phyloP scores from a whole-genome alignment of 2,797 vertebrate genomes.

The Lophotriccus pileatus region DNA sequence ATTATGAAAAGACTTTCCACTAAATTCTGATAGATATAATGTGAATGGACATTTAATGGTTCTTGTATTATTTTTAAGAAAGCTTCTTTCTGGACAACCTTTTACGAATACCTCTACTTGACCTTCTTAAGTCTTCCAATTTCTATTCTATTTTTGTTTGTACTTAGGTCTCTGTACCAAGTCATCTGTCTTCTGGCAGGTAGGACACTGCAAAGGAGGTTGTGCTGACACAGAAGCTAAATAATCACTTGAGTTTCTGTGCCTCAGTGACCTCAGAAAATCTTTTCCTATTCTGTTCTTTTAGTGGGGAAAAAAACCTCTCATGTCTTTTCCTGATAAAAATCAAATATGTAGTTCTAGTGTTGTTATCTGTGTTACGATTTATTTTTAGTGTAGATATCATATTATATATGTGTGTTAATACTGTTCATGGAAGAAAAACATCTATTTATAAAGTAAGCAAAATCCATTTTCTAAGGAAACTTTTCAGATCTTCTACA shows the following conservation, averaged over 20 bases:
- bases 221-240: slow-evolving; percentile 63
- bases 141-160: slow-evolving; percentile 58
- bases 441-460: not conserved
- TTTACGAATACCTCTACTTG: not conserved
- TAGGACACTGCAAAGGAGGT: slow-evolving; percentile 26
- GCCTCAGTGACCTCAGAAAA: slow-evolving; percentile 54
- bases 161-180: slow-evolving; percentile 12
- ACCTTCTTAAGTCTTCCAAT: slow-evolving; percentile 49
- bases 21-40: not conserved
- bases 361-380: not conserved
- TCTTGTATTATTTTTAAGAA: not conserved
- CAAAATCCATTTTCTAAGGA: not conserved
- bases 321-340: not conserved
- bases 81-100: not conserved
- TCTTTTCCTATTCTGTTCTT: slow-evolving; percentile 16
- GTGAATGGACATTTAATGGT: not conserved
- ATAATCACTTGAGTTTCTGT: slow-evolving; percentile 58
- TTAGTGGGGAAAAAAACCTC: not conserved
- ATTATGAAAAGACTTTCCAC: not conserved
- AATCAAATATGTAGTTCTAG: not conserved
- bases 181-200: slow-evolving; percentile 58
- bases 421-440: not conserved
- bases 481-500: not conserved
- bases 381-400: not conserved
- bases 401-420: not conserved